A percentile compares a stretch with the other conserved stretches of the same genome.
phyloP scores from a whole-genome alignment of 2,797 vertebrate genomes.

The Halcyon chelicuti region DNA sequence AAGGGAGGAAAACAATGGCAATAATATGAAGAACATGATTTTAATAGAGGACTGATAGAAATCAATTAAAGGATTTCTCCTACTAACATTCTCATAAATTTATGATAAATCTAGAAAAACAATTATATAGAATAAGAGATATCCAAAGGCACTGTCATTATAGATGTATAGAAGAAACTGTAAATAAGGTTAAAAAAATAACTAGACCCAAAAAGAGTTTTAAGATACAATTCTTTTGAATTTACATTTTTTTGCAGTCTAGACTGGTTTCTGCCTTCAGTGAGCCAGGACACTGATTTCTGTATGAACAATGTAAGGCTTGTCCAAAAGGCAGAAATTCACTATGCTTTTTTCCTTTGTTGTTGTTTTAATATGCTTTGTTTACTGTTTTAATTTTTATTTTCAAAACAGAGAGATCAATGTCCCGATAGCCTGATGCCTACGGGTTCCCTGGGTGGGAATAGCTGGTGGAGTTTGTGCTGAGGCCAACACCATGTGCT shows the following conservation, averaged over 20 bases:
- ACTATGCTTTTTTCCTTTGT: neutral
- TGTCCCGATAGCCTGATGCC: neutral
- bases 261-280: neutral
- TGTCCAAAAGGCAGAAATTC: neutral
- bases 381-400: neutral
- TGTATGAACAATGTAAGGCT: rapidly evolving
- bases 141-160: neutral
- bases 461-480: neutral
- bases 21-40: neutral
- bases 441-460: neutral
- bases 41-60: neutral
- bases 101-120: neutral
- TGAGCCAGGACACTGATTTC: neutral
- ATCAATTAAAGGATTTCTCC: neutral
- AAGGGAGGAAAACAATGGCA: neutral
- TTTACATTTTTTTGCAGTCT: neutral
- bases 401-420: neutral
- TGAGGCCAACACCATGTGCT: rapidly evolving
- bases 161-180: neutral
- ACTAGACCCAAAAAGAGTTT: neutral
- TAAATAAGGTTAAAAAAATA: neutral
- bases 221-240: neutral
- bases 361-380: neutral
- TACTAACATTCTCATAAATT: neutral
- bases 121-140: neutral